These are phyloP conservation scores for Scaeva pyrastri DNA, from an alignment of 2,888 invertebrate genomes.

Conservation along the genomic window DNA sequence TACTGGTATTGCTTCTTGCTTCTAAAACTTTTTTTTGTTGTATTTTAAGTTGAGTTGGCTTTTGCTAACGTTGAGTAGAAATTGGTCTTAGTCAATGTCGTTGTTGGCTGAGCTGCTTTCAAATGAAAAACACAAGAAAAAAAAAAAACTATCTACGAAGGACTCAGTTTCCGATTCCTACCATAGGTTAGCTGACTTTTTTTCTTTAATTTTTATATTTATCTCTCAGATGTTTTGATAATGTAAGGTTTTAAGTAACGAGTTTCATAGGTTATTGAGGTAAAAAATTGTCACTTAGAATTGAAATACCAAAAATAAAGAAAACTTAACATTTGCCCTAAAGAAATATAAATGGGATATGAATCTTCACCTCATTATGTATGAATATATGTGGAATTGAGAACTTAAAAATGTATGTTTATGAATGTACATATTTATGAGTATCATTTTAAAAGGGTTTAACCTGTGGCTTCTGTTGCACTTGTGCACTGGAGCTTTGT, in stretches of 20 bases:
- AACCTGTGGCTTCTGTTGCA: constrained; percentile 11
- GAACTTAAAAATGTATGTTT: background rate
- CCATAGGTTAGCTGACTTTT: constrained; percentile 33
- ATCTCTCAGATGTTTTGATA: constrained; percentile 47
- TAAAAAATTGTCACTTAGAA: constrained; percentile 23
- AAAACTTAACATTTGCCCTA: background rate
- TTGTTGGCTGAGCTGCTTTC: constrained; percentile 52
- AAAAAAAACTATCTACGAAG: constrained; percentile 22
- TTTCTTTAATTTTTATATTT: constrained; percentile 14
- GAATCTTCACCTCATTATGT: background rate
- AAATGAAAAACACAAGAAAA: constrained; percentile 41
- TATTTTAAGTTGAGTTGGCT: constrained; percentile 43
- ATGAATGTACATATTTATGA: background rate
- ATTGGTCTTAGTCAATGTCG: constrained; percentile 56
- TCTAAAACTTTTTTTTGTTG: constrained; percentile 10
- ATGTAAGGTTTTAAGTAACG: constrained; percentile 41
- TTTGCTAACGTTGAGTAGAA: constrained; percentile 49
- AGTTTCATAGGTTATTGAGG: constrained; percentile 54
- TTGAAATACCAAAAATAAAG: background rate
- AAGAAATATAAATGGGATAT: too few species aligned
- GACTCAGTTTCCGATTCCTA: constrained; percentile 49
- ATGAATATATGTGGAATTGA: background rate
- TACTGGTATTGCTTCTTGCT: constrained; percentile 31
- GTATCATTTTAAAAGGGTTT: background rate
- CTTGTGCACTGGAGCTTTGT: background rate